phyloP scores from a whole-genome alignment of 2,888 invertebrate species.

The Tanytarsus gracilentus region DNA sequence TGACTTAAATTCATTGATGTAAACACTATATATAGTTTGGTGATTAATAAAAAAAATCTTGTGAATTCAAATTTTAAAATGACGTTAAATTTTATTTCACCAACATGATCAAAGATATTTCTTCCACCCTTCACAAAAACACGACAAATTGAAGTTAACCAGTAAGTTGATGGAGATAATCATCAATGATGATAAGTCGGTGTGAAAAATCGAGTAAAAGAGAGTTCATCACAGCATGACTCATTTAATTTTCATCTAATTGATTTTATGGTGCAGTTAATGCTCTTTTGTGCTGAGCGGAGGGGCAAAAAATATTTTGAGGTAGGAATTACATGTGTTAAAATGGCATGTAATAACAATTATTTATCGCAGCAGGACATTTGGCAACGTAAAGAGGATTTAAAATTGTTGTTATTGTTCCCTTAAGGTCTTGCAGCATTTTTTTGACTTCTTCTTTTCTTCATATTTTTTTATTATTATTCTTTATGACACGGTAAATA shows the following conservation, averaged over 20 bases:
- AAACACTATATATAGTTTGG: no score
- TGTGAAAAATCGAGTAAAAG: no score
- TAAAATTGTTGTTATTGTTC: neutral
- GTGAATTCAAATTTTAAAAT: no score
- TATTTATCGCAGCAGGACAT: slow-evolving; percentile 25
- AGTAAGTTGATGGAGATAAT: no score
- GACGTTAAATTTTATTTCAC: no score
- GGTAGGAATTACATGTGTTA: slow-evolving; percentile 23
- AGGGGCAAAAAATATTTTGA: neutral
- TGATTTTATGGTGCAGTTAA: slow-evolving; percentile 25
- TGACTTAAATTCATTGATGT: no score
- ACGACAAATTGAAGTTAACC: no score
- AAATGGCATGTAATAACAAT: slow-evolving; percentile 26
- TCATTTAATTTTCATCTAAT: slow-evolving; percentile 16
- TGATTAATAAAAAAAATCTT: no score
- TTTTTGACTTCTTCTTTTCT: slow-evolving; percentile 10
- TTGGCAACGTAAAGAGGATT: slow-evolving; percentile 17
- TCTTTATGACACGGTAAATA: slow-evolving; percentile 24
- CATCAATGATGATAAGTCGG: no score
- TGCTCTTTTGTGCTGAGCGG: neutral
- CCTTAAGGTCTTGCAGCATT: neutral
- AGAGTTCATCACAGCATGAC: slow-evolving; percentile 6
- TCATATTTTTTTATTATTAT: neutral
- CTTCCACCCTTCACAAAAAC: no score
- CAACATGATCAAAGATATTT: no score